A percentile compares a stretch with the other conserved stretches of the same genome.
These are phyloP conservation scores for Chalcis sispes DNA, from an alignment of 2,888 invertebrate genomes.

Conservation along the genomic window DNA sequence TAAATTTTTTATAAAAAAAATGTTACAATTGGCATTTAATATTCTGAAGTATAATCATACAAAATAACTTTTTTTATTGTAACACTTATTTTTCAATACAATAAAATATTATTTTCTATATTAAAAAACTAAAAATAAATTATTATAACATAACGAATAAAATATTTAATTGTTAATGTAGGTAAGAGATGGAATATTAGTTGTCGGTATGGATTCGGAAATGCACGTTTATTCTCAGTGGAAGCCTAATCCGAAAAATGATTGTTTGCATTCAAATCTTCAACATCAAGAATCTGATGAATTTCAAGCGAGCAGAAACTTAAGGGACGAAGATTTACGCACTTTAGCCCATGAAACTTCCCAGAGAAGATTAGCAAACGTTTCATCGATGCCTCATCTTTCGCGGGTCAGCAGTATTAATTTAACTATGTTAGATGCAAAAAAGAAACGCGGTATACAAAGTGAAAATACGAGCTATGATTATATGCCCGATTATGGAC, in stretches of 20 bases:
- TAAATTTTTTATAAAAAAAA: background rate
- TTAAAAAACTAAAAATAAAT: background rate
- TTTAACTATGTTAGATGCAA: conserved; percentile 86
- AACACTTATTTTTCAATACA: background rate
- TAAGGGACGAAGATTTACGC: conserved; percentile 84
- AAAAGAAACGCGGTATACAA: conserved; percentile 79
- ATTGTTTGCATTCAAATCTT: conserved; percentile 71
- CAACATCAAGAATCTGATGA: conserved; percentile 82
- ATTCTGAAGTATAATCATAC: too few relatives aligned
- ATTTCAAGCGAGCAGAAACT: conserved; percentile 83
- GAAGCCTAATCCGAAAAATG: conserved; percentile 83
- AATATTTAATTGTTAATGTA: background rate
- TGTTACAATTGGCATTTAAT: too few relatives aligned
- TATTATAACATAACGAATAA: background rate
- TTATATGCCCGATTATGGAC: conserved; percentile 94
- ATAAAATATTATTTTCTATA: background rate
- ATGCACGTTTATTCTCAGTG: conserved; percentile 99
- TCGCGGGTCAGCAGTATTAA: conserved; percentile 91
- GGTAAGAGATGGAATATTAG: conserved; percentile 95
- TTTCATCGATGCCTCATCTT: conserved; percentile 88
- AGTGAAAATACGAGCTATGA: conserved; percentile 78
- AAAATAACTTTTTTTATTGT: too few relatives aligned
- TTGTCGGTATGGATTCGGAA: conserved; percentile 99
- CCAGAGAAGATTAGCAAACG: conserved; percentile 83
- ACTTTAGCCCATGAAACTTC: conserved; percentile 83